Evolutionary conservation across 2,113 vertebrate genomes (phyloP).

Genomic region (Oryctolagus cuniculus): DNA sequence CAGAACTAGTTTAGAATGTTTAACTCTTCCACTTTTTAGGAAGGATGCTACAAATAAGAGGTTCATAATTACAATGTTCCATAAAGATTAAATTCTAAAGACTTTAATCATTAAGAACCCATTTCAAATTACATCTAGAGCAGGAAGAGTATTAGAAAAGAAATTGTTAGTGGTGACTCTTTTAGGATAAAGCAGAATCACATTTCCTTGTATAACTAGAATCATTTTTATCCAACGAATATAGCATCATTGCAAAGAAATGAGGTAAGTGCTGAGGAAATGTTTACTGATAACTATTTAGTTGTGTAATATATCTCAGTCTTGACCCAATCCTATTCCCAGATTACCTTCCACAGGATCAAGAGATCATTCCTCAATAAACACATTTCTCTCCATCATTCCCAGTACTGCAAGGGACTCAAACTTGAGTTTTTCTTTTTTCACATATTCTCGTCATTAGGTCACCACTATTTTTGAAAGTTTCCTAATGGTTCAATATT

Average conservation of each 20-base stretch:
- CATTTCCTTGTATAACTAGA: constrained; percentile 76
- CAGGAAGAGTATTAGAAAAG: constrained; percentile 75
- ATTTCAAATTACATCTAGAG: constrained; percentile 74
- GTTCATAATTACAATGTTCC: constrained; percentile 70
- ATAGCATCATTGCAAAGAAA: constrained; percentile 47
- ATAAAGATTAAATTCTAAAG: constrained; percentile 70
- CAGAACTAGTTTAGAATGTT: background rate
- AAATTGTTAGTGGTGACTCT: constrained; percentile 72
- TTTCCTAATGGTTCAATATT: background rate
- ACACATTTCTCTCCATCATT: background rate
- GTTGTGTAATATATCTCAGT: background rate
- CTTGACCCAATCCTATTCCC: background rate
- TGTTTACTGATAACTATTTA: background rate
- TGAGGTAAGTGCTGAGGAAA: background rate
- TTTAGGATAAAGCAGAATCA: constrained; percentile 76
- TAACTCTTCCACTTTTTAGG: constrained; percentile 59
- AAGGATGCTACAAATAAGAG: constrained; percentile 64
- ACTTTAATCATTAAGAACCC: constrained; percentile 80
- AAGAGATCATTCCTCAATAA: background rate
- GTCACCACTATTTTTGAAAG: background rate
- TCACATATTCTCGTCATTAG: background rate
- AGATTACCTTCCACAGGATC: background rate
- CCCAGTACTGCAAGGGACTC: background rate
- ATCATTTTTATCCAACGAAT: constrained; percentile 62
- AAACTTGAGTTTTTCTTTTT: background rate